A percentile compares a stretch with the other conserved stretches of the same genome.
Conservation (phyloP, 1,140 invertebrate species). For the Drosophila seguyi region DNA sequence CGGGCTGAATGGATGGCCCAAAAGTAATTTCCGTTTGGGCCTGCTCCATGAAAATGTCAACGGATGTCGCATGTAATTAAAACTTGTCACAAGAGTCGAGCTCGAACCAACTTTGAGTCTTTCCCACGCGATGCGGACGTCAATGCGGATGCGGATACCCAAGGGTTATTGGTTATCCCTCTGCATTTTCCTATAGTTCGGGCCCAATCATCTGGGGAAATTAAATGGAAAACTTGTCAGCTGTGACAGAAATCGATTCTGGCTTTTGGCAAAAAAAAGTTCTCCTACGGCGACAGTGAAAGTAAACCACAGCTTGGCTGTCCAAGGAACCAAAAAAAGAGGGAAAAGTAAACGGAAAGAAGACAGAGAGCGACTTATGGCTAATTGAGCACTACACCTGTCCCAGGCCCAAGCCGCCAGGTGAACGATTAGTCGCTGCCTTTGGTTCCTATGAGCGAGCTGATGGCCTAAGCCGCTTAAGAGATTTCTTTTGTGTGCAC, state of each 20-base stretch:
- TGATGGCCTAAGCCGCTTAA: conserved; percentile 50
- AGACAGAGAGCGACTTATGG: conserved; percentile 18
- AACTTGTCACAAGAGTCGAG: conserved; percentile 69
- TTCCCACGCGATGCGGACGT: conserved; percentile 54
- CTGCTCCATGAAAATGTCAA: conserved; percentile 35
- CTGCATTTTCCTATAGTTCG: conserved; percentile 16
- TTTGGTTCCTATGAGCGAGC: conserved; percentile 29
- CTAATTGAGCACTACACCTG: conserved; percentile 53
- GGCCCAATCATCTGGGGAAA: conserved; percentile 59
- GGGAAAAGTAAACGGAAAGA: background rate
- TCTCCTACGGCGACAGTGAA: conserved; percentile 19
- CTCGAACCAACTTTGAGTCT: conserved; percentile 7
- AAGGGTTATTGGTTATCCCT: conserved; percentile 50
- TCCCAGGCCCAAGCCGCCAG: conserved; percentile 33
- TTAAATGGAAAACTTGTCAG: conserved; percentile 57
- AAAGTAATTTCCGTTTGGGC: conserved; percentile 73
- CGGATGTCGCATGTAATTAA: conserved; percentile 74
- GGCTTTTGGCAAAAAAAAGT: conserved; percentile 8
- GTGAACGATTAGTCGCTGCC: conserved; percentile 51
- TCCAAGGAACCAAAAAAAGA: background rate
- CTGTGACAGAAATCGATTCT: conserved; percentile 44
- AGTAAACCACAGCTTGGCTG: conserved; percentile 31
- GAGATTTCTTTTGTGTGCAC: conserved; percentile 38
- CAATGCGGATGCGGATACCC: conserved; percentile 46
- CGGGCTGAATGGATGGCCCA: conserved; percentile 30